These are phyloP conservation scores for Dexiosoma caninum DNA, from an alignment of 2,888 invertebrate genomes.

Conservation along the genomic window DNA sequence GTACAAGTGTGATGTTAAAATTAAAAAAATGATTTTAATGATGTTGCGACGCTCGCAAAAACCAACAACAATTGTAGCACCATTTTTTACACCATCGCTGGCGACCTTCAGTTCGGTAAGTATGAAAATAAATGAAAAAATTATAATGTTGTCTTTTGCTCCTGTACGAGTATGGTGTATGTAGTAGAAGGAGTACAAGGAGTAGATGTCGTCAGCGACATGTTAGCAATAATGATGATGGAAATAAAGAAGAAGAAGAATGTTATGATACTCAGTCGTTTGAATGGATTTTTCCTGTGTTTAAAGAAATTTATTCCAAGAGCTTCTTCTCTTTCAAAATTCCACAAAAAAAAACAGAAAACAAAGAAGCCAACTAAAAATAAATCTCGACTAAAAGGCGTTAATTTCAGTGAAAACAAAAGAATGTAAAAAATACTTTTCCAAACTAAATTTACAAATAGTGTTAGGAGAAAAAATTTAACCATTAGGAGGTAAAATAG, in stretches of 20 bases:
- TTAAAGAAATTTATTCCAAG: slow-evolving; percentile 26
- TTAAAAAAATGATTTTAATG: slow-evolving; percentile 75
- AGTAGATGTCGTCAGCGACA: slow-evolving; percentile 11
- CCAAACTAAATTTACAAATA: not conserved
- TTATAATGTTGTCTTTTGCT: slow-evolving; percentile 4
- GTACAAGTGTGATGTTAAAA: slow-evolving; percentile 75
- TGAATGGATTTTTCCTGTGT: slow-evolving; percentile 34
- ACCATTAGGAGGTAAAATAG: not conserved
- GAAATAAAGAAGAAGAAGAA: not conserved
- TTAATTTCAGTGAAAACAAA: slow-evolving; percentile 18
- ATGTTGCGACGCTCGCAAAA: slow-evolving; percentile 74
- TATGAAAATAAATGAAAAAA: slow-evolving; percentile 36
- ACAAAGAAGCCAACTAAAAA: slow-evolving; percentile 21
- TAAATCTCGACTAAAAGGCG: slow-evolving; percentile 21
- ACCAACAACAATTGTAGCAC: slow-evolving; percentile 72
- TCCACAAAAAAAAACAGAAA: slow-evolving; percentile 6
- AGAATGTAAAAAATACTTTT: not conserved
- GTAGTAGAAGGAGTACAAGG: no score
- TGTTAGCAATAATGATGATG: not conserved
- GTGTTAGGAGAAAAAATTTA: not conserved
- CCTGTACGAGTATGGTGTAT: not conserved
- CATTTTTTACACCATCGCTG: slow-evolving; percentile 76
- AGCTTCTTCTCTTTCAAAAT: not conserved
- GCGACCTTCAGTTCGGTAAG: slow-evolving; percentile 73
- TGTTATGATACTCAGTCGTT: slow-evolving; percentile 43